Percentiles rank a stretch among this genome's conserved stretches.
Conservation (phyloP, 2,888 invertebrate species). For the Stenoptilia bipunctidactyla region DNA sequence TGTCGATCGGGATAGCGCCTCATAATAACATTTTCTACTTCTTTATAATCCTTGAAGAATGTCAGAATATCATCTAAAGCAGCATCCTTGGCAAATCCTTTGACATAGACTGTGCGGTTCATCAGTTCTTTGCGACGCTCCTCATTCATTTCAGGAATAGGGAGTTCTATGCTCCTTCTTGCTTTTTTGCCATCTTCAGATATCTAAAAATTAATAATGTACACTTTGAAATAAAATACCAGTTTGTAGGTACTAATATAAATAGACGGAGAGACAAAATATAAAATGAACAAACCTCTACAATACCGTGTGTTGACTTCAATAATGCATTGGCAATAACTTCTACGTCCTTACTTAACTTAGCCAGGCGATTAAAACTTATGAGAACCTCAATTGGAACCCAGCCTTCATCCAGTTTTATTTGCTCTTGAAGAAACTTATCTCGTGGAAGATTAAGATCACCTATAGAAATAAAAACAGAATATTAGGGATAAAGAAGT, state of each 20-base stretch:
- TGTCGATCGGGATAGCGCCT: constrained; percentile 73
- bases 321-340: constrained; percentile 81
- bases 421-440: constrained; percentile 91
- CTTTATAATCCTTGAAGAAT: constrained; percentile 79
- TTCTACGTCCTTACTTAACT: constrained; percentile 76
- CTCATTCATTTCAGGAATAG: constrained; percentile 87
- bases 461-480: constrained; percentile 71
- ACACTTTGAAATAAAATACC: constrained; percentile 3
- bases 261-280: constrained; percentile 15
- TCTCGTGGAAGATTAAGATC: constrained; percentile 93
- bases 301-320: constrained; percentile 78
- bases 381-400: constrained; percentile 85
- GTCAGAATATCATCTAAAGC: constrained; percentile 78
- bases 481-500: too few species aligned
- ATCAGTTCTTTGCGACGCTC: constrained; percentile 84
- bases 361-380: constrained; percentile 89
- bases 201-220: constrained; percentile 40
- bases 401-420: constrained; percentile 91
- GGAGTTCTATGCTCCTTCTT: constrained; percentile 78
- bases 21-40: constrained; percentile 77
- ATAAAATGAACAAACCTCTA: constrained; percentile 70
- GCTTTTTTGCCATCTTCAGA: constrained; percentile 79
- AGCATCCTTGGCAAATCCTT: constrained; percentile 83
- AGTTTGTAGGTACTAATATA: too few species aligned
- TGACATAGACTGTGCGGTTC: constrained; percentile 86